These are phyloP conservation scores for Notothenia coriiceps DNA, from an alignment of 2,113 vertebrate genomes.

Conservation along the genomic window DNA sequence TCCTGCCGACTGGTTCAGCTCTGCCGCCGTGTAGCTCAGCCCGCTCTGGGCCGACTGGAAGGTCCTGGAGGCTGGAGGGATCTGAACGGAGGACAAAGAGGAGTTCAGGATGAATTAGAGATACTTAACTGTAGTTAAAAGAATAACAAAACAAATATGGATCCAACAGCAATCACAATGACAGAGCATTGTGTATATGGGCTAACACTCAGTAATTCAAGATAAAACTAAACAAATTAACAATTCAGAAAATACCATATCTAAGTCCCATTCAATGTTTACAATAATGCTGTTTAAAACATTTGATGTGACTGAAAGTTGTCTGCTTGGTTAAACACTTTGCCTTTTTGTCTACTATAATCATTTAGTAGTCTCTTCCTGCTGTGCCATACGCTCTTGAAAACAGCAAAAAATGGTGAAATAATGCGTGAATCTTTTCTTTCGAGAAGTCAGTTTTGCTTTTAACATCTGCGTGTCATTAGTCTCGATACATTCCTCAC, in stretches of 20 bases:
- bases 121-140: not conserved
- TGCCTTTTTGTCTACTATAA: too few relatives aligned
- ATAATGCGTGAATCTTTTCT: not conserved
- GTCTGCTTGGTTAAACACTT: too few relatives aligned
- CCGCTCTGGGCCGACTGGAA: conserved; percentile 98
- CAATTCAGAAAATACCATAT: not conserved
- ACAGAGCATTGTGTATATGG: not conserved
- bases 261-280: not conserved
- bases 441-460: not conserved
- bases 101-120: not conserved
- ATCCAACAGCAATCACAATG: not conserved
- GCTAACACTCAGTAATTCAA: not conserved
- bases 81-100: conserved; percentile 73
- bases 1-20: conserved; percentile 96
- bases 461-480: not conserved
- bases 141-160: not conserved
- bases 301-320: not conserved
- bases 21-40: conserved; percentile 95
- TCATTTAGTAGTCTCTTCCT: not conserved
- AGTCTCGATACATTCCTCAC: not conserved
- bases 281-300: not conserved
- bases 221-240: not conserved
- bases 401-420: not conserved
- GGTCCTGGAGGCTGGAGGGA: conserved; percentile 92
- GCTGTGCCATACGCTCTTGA: not conserved